These are phyloP conservation scores for Molorchus minor DNA, from an alignment of 2,888 invertebrate genomes.

Conservation along the genomic window DNA sequence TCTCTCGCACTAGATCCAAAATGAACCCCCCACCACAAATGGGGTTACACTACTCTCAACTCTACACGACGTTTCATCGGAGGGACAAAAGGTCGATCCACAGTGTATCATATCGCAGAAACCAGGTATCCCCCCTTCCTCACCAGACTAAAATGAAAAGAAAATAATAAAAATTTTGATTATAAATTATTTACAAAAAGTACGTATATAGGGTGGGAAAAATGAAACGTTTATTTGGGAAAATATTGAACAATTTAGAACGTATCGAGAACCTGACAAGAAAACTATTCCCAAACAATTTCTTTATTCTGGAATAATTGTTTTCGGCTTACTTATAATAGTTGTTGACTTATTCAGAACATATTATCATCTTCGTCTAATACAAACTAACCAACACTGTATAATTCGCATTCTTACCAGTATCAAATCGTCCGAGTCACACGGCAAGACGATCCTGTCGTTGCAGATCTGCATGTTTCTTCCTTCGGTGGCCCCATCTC, in stretches of 20 bases:
- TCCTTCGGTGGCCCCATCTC: conserved; percentile 39
- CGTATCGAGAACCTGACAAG: too few species aligned
- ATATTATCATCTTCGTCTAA: too few species aligned
- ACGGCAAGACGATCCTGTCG: conserved; percentile 82
- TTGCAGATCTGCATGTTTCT: conserved; percentile 65
- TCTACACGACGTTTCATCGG: conserved; percentile 65
- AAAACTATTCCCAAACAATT: too few species aligned
- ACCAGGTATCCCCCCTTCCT: conserved; percentile 65
- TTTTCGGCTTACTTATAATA: too few species aligned
- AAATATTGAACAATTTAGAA: too few species aligned
- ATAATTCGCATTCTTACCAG: conserved; percentile 72
- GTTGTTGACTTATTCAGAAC: too few species aligned
- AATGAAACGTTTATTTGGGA: too few species aligned
- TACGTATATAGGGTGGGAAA: too few species aligned
- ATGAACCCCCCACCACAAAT: conserved; percentile 79
- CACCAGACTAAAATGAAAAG: conserved; percentile 69
- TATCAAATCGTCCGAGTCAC: conserved; percentile 85
- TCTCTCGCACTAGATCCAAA: conserved; percentile 75
- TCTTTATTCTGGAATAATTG: neutral
- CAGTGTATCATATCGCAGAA: conserved; percentile 84
- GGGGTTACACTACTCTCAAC: conserved; percentile 81
- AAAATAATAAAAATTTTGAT: too few species aligned
- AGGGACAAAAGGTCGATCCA: conserved; percentile 76
- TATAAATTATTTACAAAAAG: too few species aligned
- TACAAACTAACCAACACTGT: too few species aligned